Evolutionary conservation across 2,113 vertebrate species (phyloP).

Genomic region (Aleadryas rufinucha): DNA sequence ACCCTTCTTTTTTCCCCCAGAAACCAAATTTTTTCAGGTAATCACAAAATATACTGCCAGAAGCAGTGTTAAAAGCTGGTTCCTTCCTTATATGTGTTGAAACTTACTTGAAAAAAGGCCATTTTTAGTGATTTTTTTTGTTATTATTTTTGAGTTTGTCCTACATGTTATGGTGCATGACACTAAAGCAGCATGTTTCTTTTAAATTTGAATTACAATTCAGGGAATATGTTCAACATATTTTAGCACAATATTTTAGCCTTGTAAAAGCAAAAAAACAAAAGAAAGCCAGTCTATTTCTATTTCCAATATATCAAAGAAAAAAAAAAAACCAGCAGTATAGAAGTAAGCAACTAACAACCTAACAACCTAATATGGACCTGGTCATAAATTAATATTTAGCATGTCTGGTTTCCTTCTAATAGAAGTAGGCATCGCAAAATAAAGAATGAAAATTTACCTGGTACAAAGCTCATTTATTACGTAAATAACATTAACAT

Average conservation of each 20-base stretch:
- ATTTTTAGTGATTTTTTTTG: background rate
- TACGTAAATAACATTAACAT: background rate
- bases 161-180: background rate
- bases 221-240: background rate
- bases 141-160: background rate
- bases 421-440: background rate
- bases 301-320: background rate
- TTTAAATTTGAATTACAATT: background rate
- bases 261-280: background rate
- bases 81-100: background rate
- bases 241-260: background rate
- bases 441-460: background rate
- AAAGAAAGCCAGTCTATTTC: background rate
- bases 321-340: background rate
- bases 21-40: background rate
- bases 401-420: background rate
- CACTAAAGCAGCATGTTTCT: background rate
- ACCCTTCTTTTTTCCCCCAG: background rate
- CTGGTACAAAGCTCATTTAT: background rate
- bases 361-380: background rate
- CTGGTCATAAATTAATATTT: background rate
- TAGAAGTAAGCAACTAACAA: background rate
- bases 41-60: background rate
- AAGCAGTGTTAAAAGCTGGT: background rate
- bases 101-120: background rate